Evolutionary conservation across 2,888 invertebrate genomes (phyloP).

Genomic region (Latrodectus hesperus): DNA sequence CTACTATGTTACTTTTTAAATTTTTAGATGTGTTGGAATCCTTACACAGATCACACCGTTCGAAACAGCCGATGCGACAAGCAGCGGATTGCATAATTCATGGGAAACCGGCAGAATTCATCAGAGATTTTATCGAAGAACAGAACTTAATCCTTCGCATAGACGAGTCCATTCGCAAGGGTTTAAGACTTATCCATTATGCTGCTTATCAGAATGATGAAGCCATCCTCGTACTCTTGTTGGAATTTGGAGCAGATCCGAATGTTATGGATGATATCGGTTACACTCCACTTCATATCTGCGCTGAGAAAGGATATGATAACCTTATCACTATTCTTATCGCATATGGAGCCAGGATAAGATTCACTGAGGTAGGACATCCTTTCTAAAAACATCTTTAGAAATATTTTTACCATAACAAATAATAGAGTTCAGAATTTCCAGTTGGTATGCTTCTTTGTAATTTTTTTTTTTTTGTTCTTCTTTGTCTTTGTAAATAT

Average conservation of each 20-base stretch:
- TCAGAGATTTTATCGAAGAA: conserved; percentile 44
- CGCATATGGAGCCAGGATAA: conserved; percentile 85
- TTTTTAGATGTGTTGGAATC: conserved; percentile 53
- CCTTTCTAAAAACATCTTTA: too few species aligned
- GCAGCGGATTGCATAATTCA: conserved; percentile 51
- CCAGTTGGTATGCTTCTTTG: too few species aligned
- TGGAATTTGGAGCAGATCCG: conserved; percentile 87
- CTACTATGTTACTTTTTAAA: too few species aligned
- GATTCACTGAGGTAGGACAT: conserved; percentile 77
- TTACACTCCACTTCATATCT: conserved; percentile 91
- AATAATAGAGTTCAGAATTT: too few species aligned
- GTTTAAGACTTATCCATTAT: conserved; percentile 91
- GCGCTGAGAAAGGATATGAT: conserved; percentile 79
- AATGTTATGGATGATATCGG: conserved; percentile 91
- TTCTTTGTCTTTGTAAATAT: too few species aligned
- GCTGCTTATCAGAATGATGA: conserved; percentile 88
- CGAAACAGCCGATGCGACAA: conserved; percentile 25
- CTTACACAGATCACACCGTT: conserved; percentile 22
- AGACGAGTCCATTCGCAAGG: conserved; percentile 76
- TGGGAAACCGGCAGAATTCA: conserved; percentile 13
- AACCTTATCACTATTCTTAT: conserved; percentile 79
- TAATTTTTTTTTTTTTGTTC: too few species aligned
- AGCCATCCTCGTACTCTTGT: conserved; percentile 85
- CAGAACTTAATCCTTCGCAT: conserved; percentile 64
- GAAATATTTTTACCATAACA: too few species aligned